phyloP scores from a whole-genome alignment of 2,797 vertebrate genomes.

The Phataginus tetradactyla region DNA sequence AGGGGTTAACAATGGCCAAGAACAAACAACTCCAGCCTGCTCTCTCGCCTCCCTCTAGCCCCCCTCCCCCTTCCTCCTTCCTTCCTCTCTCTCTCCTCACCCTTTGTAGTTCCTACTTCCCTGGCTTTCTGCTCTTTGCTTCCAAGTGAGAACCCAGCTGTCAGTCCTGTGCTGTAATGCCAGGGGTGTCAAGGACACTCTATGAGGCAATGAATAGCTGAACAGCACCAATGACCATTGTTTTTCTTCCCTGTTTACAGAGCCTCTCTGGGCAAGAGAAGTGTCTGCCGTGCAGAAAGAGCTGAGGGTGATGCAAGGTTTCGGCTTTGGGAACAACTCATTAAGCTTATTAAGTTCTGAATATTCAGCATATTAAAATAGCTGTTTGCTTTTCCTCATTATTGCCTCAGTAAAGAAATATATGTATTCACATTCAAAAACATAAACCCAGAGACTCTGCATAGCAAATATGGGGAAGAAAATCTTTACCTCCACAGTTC shows the following conservation, averaged over 20 bases:
- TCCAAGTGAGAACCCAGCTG: constrained; percentile 41
- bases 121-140: not conserved
- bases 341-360: constrained; percentile 48
- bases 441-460: constrained; percentile 44
- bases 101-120: not conserved
- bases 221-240: constrained; percentile 51
- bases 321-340: constrained; percentile 31
- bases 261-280: constrained; percentile 41
- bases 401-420: not conserved
- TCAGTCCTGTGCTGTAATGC: not conserved
- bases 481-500: not conserved
- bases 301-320: not conserved
- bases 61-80: rapidly evolving
- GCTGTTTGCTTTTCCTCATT: constrained; percentile 11
- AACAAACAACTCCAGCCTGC: not conserved
- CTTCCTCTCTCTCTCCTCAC: not conserved
- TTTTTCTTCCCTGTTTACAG: constrained; percentile 57
- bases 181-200: constrained; percentile 55
- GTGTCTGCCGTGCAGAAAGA: not conserved
- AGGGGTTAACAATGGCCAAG: constrained; percentile 37
- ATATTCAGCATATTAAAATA: constrained; percentile 40
- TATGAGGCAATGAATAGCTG: constrained; percentile 3
- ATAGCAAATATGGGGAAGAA: constrained; percentile 30
- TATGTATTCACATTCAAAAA: constrained; percentile 14
- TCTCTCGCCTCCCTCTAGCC: not conserved